Evolutionary conservation across 2,113 vertebrate genomes (phyloP).

Genomic region (Brachypodius melanocephalos): DNA sequence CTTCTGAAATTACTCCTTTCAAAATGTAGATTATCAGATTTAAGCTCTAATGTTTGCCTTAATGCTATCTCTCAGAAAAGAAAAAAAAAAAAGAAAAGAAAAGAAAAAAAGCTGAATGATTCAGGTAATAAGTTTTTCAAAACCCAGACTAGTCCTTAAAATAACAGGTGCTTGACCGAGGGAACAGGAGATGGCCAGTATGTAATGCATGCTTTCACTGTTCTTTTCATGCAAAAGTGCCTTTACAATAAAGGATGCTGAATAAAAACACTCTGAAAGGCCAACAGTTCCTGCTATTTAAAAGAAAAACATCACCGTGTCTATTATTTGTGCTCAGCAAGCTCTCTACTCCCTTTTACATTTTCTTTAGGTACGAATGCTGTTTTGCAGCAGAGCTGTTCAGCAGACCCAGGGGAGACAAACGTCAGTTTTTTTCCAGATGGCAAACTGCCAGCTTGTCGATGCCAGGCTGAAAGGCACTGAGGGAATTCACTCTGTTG

Average conservation of each 20-base stretch:
- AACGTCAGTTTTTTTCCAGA: constrained; percentile 56
- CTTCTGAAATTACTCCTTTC: not conserved
- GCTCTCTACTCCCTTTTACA: constrained; percentile 18
- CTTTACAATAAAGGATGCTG: constrained; percentile 3
- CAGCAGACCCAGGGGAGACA: constrained; percentile 32
- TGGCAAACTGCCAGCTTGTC: constrained; percentile 56
- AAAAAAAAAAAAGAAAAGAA: not conserved
- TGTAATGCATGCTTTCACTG: not conserved
- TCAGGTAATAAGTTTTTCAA: not conserved
- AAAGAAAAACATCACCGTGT: not conserved
- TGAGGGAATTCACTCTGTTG: constrained; percentile 25
- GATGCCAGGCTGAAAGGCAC: not conserved
- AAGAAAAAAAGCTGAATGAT: not conserved
- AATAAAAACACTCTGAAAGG: constrained; percentile 13
- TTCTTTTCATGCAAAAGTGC: not conserved
- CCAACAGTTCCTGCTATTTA: not conserved
- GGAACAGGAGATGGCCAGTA: not conserved
- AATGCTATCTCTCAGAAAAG: not conserved
- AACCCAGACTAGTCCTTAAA: not conserved
- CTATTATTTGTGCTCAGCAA: constrained; percentile 42
- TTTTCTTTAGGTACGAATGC: constrained; percentile 20
- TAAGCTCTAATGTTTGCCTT: not conserved
- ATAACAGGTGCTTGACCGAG: not conserved
- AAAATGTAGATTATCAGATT: not conserved
- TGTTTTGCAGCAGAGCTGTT: not conserved